Percentiles rank a stretch among this genome's conserved stretches.
Evolutionary conservation across 2,797 vertebrate species (phyloP).

Genomic region (Alcedo quadribrachys): DNA sequence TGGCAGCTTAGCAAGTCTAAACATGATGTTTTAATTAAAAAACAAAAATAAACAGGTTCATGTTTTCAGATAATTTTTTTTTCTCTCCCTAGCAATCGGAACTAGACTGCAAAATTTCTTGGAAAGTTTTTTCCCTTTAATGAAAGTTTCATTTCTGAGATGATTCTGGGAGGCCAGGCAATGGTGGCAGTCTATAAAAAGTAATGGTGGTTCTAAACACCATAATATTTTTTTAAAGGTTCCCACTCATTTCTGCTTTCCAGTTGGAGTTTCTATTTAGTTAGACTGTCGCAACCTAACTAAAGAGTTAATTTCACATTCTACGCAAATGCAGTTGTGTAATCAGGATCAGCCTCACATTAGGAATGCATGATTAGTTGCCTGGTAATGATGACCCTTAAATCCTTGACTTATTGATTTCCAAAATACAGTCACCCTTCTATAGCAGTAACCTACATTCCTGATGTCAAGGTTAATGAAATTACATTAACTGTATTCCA

Average conservation of each 20-base stretch:
- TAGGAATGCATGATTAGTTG: slow-evolving; percentile 17
- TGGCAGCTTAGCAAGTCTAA: background rate
- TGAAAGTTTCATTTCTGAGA: background rate
- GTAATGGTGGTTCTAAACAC: background rate
- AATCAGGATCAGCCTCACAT: slow-evolving; percentile 6
- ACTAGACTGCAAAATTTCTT: background rate
- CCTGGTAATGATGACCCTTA: background rate
- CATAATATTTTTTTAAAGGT: background rate
- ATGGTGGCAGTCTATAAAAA: background rate
- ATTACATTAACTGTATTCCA: slow-evolving; percentile 24
- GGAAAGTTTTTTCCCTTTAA: background rate
- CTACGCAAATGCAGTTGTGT: background rate
- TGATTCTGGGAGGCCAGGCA: background rate
- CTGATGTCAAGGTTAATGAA: slow-evolving; percentile 55
- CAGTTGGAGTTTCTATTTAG: background rate
- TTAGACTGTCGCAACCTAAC: background rate
- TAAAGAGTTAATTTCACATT: background rate
- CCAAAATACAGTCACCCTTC: background rate
- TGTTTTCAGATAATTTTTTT: background rate
- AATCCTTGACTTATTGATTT: slow-evolving; percentile 8
- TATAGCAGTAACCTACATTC: background rate
- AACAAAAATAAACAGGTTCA: background rate
- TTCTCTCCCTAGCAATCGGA: background rate
- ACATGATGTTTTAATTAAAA: background rate
- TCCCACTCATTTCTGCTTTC: background rate